Percentiles rank a stretch among this genome's conserved stretches.
phyloP scores from a whole-genome alignment of 2,888 invertebrate genomes.

The Priocnemis perturbator region DNA sequence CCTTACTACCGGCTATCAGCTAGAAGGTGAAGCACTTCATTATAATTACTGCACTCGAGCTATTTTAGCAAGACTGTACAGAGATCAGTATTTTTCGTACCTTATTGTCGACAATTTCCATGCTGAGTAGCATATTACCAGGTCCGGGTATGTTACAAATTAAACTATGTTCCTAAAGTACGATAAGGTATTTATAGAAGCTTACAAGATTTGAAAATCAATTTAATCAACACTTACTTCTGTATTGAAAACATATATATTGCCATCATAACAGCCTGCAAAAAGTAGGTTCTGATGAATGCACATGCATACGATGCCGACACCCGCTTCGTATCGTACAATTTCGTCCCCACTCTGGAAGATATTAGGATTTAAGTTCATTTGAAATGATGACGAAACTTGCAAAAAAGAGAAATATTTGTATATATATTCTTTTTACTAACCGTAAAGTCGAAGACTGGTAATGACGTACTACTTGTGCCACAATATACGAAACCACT shows the following conservation, averaged over 20 bases:
- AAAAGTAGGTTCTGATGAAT: slow-evolving; percentile 80
- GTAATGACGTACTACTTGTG: slow-evolving; percentile 83
- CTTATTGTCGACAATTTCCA: slow-evolving; percentile 82
- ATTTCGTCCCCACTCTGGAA: slow-evolving; percentile 81
- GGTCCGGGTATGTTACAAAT: slow-evolving; percentile 83
- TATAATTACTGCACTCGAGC: slow-evolving; percentile 10
- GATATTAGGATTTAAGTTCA: slow-evolving; percentile 23
- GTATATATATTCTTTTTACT: slow-evolving; percentile 67
- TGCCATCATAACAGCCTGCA: slow-evolving; percentile 88
- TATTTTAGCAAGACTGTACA: background rate
- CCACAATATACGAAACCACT: slow-evolving; percentile 86
- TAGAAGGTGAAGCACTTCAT: slow-evolving; percentile 67
- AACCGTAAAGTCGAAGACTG: slow-evolving; percentile 86
- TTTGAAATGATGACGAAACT: too few species aligned
- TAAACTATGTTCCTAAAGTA: slow-evolving; percentile 73
- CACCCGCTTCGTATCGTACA: slow-evolving; percentile 80
- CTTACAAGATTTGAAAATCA: background rate
- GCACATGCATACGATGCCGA: slow-evolving; percentile 85
- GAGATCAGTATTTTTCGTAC: slow-evolving; percentile 68
- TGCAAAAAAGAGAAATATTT: background rate
- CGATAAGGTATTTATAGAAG: slow-evolving; percentile 10
- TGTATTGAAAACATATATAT: slow-evolving; percentile 83
- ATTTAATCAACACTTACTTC: slow-evolving; percentile 57
- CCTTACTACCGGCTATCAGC: slow-evolving; percentile 84
- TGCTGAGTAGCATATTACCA: slow-evolving; percentile 83